A percentile compares a stretch with the other conserved stretches of the same genome.
phyloP scores from a whole-genome alignment of 2,113 vertebrate species.

The Tachuris rubrigastra region DNA sequence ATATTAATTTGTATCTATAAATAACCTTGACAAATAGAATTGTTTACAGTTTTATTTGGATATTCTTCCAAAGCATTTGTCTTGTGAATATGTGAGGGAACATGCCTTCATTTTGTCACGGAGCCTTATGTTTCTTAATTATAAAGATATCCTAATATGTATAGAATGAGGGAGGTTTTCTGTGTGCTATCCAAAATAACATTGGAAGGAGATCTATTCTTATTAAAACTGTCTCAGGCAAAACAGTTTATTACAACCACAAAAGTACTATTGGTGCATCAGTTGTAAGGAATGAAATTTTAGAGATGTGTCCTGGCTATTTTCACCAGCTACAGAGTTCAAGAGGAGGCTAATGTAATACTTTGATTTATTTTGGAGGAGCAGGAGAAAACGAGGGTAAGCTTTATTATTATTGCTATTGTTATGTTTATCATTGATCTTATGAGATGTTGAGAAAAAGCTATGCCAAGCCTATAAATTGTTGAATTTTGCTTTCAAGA shows the following conservation, averaged over 20 bases:
- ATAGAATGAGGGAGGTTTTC: not conserved
- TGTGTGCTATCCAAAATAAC: not conserved
- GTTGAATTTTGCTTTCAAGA: constrained; percentile 16
- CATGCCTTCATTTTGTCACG: not conserved
- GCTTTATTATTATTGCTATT: not conserved
- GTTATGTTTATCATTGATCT: not conserved
- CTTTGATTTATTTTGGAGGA: not conserved
- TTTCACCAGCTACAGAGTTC: not conserved
- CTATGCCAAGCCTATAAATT: not conserved
- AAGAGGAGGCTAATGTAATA: not conserved
- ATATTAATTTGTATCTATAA: not conserved
- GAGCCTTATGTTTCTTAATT: not conserved
- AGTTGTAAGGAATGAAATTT: constrained; percentile 28
- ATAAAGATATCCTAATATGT: not conserved
- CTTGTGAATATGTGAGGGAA: not conserved
- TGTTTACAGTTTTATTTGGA: not conserved
- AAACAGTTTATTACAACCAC: constrained; percentile 11
- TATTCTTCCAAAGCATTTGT: not conserved
- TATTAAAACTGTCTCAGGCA: not conserved
- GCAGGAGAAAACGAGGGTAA: not conserved
- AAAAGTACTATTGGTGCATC: not conserved
- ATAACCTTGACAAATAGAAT: not conserved
- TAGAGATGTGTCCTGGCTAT: not conserved
- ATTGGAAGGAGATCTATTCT: not conserved
- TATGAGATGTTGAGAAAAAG: not conserved